A percentile compares a stretch with the other conserved stretches of the same genome.
phyloP scores from a whole-genome alignment of 2,113 vertebrate species.

The Ranitomeya variabilis region DNA sequence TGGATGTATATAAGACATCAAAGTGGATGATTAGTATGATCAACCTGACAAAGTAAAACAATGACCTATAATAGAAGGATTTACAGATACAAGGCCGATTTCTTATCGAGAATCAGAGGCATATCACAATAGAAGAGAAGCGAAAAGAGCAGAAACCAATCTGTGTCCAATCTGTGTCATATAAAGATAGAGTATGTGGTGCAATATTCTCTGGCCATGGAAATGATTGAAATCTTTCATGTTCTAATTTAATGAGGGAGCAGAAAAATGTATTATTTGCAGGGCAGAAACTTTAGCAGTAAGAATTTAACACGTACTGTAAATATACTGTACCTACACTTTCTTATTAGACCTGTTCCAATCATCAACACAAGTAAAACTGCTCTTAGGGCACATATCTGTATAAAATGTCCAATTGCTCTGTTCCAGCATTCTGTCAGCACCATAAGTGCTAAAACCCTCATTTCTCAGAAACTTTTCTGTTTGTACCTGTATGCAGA shows the following conservation, averaged over 20 bases:
- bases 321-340: no score
- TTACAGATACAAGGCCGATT: conserved; percentile 44
- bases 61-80: conserved; percentile 49
- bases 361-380: no score
- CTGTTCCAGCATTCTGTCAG: no score
- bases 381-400: no score
- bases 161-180: not conserved
- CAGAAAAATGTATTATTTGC: not conserved
- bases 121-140: not conserved
- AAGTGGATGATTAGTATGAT: conserved; percentile 48
- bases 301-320: not conserved
- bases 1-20: conserved; percentile 54
- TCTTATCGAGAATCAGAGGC: not conserved
- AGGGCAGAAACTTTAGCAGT: not conserved
- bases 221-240: not conserved
- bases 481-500: no score
- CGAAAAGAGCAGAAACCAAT: not conserved
- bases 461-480: no score
- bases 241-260: not conserved
- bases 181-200: not conserved
- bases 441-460: no score
- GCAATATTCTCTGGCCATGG: not conserved
- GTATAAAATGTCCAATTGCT: no score
- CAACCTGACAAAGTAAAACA: conserved; percentile 51
- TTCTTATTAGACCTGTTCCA: no score